phyloP scores from a whole-genome alignment of 2,113 vertebrate species.

The Dinomys branickii region DNA sequence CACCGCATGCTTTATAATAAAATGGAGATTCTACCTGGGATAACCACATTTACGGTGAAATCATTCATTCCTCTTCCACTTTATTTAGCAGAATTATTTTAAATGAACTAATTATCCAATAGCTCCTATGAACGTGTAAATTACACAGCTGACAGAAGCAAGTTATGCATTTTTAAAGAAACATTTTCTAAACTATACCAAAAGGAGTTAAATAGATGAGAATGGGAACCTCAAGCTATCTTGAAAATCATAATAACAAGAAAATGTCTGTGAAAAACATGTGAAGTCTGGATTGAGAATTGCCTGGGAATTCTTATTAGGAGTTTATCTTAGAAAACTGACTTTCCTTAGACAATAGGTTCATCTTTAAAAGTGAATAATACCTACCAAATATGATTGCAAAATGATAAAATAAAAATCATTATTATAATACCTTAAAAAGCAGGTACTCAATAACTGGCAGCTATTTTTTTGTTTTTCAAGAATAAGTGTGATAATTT shows the following conservation, averaged over 20 bases:
- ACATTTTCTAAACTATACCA: neutral
- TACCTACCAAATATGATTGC: neutral
- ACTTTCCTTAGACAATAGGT: neutral
- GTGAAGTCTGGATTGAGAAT: neutral
- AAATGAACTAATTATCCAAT: constrained; percentile 1
- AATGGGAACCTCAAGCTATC: neutral
- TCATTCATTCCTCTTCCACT: neutral
- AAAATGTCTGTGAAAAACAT: neutral
- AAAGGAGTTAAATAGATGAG: neutral
- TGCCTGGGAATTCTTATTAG: neutral
- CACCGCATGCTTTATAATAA: neutral
- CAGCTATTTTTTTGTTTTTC: neutral
- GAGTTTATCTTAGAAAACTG: neutral
- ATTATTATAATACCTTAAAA: neutral
- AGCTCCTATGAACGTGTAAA: neutral
- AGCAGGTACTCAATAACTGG: neutral
- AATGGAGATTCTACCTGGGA: neutral
- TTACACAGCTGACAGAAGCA: neutral
- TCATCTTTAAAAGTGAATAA: neutral
- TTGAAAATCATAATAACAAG: neutral
- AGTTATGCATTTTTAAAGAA: neutral
- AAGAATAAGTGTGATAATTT: neutral
- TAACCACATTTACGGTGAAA: neutral
- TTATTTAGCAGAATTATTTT: constrained; percentile 48
- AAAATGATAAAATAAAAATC: neutral